Percentiles rank a stretch among this genome's conserved stretches.
Evolutionary conservation across 1,140 invertebrate species (phyloP).

Genomic region (Pissodes strobi): DNA sequence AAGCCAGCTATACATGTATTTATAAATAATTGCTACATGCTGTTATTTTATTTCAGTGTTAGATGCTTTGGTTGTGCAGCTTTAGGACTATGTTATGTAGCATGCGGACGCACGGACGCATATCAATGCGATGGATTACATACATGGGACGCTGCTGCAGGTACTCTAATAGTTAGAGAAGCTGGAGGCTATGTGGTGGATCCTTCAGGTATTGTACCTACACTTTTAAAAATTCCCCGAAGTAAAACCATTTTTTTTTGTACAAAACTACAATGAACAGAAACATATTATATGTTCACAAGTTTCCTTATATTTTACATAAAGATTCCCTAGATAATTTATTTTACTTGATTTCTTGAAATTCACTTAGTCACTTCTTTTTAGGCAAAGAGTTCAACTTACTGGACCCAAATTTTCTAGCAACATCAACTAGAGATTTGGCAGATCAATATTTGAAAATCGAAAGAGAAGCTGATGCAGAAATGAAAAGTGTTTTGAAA

Average conservation of each 20-base stretch:
- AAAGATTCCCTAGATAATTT: no score
- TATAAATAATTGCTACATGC: no score
- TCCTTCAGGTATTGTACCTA: slow-evolving; percentile 60
- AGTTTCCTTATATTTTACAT: no score
- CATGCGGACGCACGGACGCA: slow-evolving; percentile 71
- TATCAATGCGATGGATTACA: slow-evolving; percentile 74
- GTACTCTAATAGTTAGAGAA: slow-evolving; percentile 72
- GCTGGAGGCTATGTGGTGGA: slow-evolving; percentile 74
- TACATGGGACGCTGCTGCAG: slow-evolving; percentile 73
- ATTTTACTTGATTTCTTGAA: no score
- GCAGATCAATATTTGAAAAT: slow-evolving; percentile 57
- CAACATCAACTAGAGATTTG: slow-evolving; percentile 63
- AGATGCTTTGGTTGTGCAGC: slow-evolving; percentile 59
- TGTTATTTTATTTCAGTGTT: slow-evolving; percentile 23
- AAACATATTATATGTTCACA: not conserved
- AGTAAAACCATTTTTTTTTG: no score
- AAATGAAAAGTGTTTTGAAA: slow-evolving; percentile 30
- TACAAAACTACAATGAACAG: no score
- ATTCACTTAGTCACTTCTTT: no score
- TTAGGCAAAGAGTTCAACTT: slow-evolving; percentile 67
- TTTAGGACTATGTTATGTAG: slow-evolving; percentile 75
- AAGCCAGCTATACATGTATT: no score
- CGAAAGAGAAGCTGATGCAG: slow-evolving; percentile 47
- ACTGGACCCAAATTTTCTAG: slow-evolving; percentile 68
- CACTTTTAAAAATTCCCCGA: not conserved